Base-by-base conservation (phyloP, 2,888 invertebrate species). In the Hipparchia sbordonii region DNA sequence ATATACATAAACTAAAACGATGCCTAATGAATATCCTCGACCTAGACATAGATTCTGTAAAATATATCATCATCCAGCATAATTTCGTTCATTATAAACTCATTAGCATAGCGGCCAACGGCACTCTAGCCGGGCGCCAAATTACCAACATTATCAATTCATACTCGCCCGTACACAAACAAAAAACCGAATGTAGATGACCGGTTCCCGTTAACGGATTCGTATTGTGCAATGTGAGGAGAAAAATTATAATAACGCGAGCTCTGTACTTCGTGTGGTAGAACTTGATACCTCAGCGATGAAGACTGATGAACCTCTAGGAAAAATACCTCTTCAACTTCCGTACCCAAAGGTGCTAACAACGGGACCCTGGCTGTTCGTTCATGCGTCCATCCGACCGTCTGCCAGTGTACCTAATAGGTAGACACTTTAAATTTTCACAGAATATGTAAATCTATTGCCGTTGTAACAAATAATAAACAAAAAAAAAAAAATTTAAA, bases 131-230 rank as follows among this genome's bases (percentile, higher is more conserved):
- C 86, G 88, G 88, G 84, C 91, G 89, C 92, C 91, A 93, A 93
- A 93, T 93, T 93, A 93, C 93, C 91, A 88, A 88, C 92, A 93
- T 93, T 93, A 93, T 92, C 92, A 93, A 92, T 92, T 92, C 93
- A 91, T 90, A 88, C 89, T 86, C 82, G 87, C 86, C 85, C 87
- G 89, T 89, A 87, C 90, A 92, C 90, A 93, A 92, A 93, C 90
- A 93, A 93, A 93, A 92, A n/a, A 48, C 48, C 84, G 88, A 91
- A 89, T 89, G 89, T 91, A 90, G 90, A 91, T 90, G 91, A 89
- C 88, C 86, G 84, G 87, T 92, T 91, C 91, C 92, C 92, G 93
- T 93, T 93, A 93, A 91, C 91, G 91, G 89, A 91, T 90, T 92
- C 90, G 92, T 90, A 93, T 93, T 93, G 93, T 93, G 93, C 90